phyloP scores from a whole-genome alignment of 2,797 vertebrate species.

The Gymnothorax javanicus region DNA sequence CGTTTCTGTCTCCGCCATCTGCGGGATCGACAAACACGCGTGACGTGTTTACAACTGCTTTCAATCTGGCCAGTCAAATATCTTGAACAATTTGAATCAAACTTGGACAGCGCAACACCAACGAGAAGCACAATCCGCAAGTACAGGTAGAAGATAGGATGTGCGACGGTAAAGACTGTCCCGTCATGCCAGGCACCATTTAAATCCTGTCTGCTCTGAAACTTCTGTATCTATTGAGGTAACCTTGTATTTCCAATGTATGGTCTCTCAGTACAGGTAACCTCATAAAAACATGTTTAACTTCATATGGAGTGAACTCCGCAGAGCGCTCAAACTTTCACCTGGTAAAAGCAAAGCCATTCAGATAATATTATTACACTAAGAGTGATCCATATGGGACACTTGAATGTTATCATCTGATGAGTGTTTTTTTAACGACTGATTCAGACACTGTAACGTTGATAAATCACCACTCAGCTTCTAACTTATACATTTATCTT shows the following conservation, averaged over 20 bases:
- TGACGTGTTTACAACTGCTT: neutral
- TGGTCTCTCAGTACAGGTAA: neutral
- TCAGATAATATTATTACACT: neutral
- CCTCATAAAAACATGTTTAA: neutral
- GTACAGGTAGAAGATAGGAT: neutral
- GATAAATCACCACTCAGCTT: too few relatives aligned
- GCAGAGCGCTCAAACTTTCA: neutral
- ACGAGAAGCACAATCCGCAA: neutral
- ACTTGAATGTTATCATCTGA: neutral
- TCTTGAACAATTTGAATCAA: neutral
- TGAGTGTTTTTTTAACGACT: neutral
- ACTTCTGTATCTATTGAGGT: neutral
- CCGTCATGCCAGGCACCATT: too few relatives aligned
- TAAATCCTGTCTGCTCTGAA: too few relatives aligned
- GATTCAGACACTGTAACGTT: too few relatives aligned
- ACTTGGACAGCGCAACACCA: neutral
- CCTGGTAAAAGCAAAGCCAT: neutral
- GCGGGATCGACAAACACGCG: neutral
- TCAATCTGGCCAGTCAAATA: neutral
- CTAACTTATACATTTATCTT: too few relatives aligned
- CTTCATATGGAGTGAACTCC: neutral
- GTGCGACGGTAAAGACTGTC: too few relatives aligned
- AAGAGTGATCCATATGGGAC: neutral
- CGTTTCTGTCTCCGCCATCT: conserved; percentile 72
- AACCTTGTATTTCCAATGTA: neutral